phyloP scores from a whole-genome alignment of 2,888 invertebrate species.

The Caenorhabditis sp. region DNA sequence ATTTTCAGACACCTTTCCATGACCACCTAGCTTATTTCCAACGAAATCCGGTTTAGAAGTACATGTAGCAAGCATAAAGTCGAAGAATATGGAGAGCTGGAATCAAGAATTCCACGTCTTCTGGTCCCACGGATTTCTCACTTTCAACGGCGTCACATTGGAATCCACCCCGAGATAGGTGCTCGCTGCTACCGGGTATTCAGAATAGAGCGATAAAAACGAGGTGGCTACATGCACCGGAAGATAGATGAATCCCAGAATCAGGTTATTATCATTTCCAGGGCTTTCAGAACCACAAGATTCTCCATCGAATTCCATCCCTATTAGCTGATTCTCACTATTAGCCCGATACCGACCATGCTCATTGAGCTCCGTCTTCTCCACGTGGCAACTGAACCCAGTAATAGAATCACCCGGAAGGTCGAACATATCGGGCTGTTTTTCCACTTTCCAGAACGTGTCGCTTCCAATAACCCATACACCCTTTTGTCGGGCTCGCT shows the following conservation, averaged over 20 bases:
- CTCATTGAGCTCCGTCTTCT: neutral
- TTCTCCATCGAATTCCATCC: conserved; percentile 50
- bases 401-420: conserved; percentile 33
- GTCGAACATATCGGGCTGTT: neutral
- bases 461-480: conserved; percentile 65
- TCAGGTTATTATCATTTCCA: neutral
- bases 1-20: conserved; percentile 70
- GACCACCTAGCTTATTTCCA: conserved; percentile 82
- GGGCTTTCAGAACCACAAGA: neutral
- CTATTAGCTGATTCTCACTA: conserved; percentile 12
- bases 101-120: conserved; percentile 19
- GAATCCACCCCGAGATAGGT: conserved; percentile 86
- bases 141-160: conserved; percentile 82
- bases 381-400: conserved; percentile 19
- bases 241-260: conserved; percentile 84
- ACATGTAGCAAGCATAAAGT: conserved; percentile 85
- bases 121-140: too few relatives aligned
- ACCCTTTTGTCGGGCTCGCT: conserved; percentile 32
- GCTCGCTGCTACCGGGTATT: conserved; percentile 85
- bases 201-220: conserved; percentile 84
- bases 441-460: neutral
- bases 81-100: conserved; percentile 86
- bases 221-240: conserved; percentile 83
- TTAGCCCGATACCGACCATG: conserved; percentile 42
- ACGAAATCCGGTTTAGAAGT: conserved; percentile 80